A percentile compares a stretch with the other conserved stretches of the same genome.
These are phyloP conservation scores for Podabrus alpinus DNA, from an alignment of 2,888 invertebrate species.

Conservation along the genomic window DNA sequence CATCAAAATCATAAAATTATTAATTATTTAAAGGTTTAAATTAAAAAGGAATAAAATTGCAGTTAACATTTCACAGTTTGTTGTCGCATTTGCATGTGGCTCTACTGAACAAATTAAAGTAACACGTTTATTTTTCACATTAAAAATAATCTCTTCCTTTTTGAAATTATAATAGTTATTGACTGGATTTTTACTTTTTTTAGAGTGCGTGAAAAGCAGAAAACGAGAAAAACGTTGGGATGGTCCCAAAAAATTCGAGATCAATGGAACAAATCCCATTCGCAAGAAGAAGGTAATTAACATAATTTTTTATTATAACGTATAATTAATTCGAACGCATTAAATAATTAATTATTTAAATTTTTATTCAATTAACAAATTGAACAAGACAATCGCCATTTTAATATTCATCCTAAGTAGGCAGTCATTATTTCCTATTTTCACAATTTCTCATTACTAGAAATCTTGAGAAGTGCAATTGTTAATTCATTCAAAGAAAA, in stretches of 20 bases:
- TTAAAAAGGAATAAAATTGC: too few relatives aligned
- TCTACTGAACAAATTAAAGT: too few relatives aligned
- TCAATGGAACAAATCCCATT: conserved; percentile 62
- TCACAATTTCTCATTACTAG: conserved; percentile 18
- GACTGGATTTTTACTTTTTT: conserved; percentile 39
- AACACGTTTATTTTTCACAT: too few relatives aligned
- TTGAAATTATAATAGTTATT: too few relatives aligned
- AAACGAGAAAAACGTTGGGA: conserved; percentile 60
- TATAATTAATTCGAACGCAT: not conserved
- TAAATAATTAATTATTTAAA: not conserved
- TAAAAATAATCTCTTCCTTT: too few relatives aligned
- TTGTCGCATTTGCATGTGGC: too few relatives aligned
- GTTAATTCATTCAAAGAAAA: conserved; percentile 7
- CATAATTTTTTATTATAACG: not conserved
- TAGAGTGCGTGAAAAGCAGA: conserved; percentile 61
- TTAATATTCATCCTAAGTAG: not conserved
- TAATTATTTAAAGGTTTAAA: too few relatives aligned
- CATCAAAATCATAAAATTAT: too few relatives aligned
- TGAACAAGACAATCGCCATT: not conserved
- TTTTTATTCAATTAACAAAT: not conserved
- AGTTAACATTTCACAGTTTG: too few relatives aligned
- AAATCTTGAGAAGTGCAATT: conserved; percentile 22
- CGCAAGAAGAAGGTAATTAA: conserved; percentile 37
- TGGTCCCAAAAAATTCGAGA: conserved; percentile 69
- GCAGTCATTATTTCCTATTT: conserved; percentile 7